Conservation (phyloP, 2,888 invertebrate species). For the Tricholauxania praeusta region DNA sequence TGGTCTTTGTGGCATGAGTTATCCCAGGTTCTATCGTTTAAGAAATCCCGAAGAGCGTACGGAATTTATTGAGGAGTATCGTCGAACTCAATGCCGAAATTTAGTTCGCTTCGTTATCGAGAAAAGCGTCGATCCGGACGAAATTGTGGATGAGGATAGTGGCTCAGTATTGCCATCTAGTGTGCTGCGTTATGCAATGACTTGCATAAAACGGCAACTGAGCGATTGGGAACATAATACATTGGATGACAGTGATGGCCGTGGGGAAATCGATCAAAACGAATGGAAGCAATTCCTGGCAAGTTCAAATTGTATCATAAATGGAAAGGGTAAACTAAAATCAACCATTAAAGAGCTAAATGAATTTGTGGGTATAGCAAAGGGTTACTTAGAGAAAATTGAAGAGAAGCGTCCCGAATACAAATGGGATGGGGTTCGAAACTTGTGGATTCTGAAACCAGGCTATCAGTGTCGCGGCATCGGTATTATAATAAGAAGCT, state of each 20-base stretch:
- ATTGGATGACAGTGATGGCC: slow-evolving; percentile 48
- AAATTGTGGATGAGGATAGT: slow-evolving; percentile 67
- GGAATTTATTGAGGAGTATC: slow-evolving; percentile 73
- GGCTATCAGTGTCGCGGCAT: slow-evolving; percentile 84
- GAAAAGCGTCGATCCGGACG: slow-evolving; percentile 40
- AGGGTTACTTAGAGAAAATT: slow-evolving; percentile 73
- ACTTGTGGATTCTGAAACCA: slow-evolving; percentile 93
- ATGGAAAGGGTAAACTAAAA: slow-evolving; percentile 57
- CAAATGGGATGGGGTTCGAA: slow-evolving; percentile 81
- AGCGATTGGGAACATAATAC: slow-evolving; percentile 53
- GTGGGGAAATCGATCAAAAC: slow-evolving; percentile 29
- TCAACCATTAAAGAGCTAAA: slow-evolving; percentile 49
- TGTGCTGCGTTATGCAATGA: slow-evolving; percentile 53
- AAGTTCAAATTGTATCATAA: slow-evolving; percentile 60
- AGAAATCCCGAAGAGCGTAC: slow-evolving; percentile 58
- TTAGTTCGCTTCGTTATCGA: slow-evolving; percentile 73
- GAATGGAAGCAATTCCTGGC: slow-evolving; percentile 55
- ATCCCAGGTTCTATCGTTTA: slow-evolving; percentile 74
- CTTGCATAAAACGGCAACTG: slow-evolving; percentile 51
- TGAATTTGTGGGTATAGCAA: slow-evolving; percentile 66
- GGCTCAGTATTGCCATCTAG: slow-evolving; percentile 68
- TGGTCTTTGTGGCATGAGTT: slow-evolving; percentile 69
- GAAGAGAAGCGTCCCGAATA: slow-evolving; percentile 73
- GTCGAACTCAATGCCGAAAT: slow-evolving; percentile 82
- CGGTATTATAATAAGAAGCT: slow-evolving; percentile 85